These are phyloP conservation scores for Ptychobarbus kaznakovi DNA, from an alignment of 2,797 vertebrate species.

Conservation along the genomic window DNA sequence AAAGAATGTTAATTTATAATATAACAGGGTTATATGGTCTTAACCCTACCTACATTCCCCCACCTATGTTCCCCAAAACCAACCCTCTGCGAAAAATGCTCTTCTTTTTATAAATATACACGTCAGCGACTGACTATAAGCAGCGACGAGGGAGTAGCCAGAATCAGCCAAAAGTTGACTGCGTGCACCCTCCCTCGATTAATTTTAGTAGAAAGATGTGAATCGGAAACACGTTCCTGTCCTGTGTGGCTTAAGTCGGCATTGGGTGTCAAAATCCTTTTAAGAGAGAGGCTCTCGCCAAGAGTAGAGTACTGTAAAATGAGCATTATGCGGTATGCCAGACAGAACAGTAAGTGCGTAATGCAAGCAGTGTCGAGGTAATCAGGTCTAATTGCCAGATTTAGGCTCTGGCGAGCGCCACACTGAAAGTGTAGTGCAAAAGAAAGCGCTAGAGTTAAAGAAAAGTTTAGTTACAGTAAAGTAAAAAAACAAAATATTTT, in stretches of 20 bases:
- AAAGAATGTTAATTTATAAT: slow-evolving; percentile 74
- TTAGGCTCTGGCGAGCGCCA: slow-evolving; percentile 67
- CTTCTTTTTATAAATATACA: slow-evolving; percentile 73
- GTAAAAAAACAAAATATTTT: slow-evolving; percentile 69
- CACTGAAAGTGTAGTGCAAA: slow-evolving; percentile 84
- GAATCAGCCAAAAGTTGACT: slow-evolving; percentile 34
- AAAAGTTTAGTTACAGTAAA: slow-evolving; percentile 70
- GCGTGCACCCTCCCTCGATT: slow-evolving; percentile 42
- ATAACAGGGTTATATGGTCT: slow-evolving; percentile 60
- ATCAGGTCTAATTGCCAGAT: slow-evolving; percentile 75
- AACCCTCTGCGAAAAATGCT: slow-evolving; percentile 47
- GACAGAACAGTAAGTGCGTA: slow-evolving; percentile 79
- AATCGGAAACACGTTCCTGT: slow-evolving; percentile 59
- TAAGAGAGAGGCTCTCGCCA: slow-evolving; percentile 24
- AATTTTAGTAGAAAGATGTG: slow-evolving; percentile 45
- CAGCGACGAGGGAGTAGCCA: slow-evolving; percentile 41
- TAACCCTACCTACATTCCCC: slow-evolving; percentile 70
- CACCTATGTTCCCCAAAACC: slow-evolving; percentile 66
- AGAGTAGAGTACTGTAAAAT: slow-evolving; percentile 40
- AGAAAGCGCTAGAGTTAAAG: slow-evolving; percentile 75
- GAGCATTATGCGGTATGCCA: slow-evolving; percentile 68
- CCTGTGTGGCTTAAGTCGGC: slow-evolving; percentile 60
- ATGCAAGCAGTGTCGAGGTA: slow-evolving; percentile 84
- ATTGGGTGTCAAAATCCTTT: slow-evolving; percentile 54
- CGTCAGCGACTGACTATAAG: slow-evolving; percentile 63